Percentiles rank a stretch among this genome's conserved stretches.
Conservation (phyloP, 2,888 invertebrate genomes). For the Drosophila borborema region DNA sequence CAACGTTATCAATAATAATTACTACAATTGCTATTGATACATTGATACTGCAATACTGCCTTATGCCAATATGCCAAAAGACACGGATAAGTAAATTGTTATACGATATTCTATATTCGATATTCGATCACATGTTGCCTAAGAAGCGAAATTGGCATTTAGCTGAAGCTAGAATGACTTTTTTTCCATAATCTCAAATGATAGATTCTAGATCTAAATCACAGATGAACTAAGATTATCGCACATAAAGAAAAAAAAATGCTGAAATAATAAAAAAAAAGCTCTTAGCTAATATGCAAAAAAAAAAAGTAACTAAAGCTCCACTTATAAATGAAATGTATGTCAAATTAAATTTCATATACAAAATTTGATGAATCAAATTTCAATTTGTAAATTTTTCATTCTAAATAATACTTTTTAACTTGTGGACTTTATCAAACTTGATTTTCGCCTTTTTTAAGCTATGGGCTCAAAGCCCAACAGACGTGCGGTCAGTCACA, state of each 20-base stretch:
- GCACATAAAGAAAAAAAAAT: no score
- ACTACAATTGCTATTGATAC: background rate
- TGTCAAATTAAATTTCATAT: background rate
- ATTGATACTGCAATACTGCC: background rate
- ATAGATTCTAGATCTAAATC: no score
- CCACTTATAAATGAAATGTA: no score
- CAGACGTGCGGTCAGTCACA: background rate
- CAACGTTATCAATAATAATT: background rate
- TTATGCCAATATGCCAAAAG: background rate
- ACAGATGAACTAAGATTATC: no score
- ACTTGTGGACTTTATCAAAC: background rate
- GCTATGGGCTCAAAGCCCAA: background rate
- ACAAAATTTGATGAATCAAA: background rate
- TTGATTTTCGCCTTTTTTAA: background rate
- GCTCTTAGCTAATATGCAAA: no score
- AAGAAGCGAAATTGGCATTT: background rate
- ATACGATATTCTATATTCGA: background rate
- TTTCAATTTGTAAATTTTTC: background rate
- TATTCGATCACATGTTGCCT: background rate
- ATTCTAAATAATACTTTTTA: background rate
- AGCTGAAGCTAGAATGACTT: no score
- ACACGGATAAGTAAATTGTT: background rate
- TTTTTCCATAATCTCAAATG: no score
- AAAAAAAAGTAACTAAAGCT: no score
- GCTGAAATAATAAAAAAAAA: no score